Evolutionary conservation across 2,113 vertebrate species (phyloP), one percentile per base, ranked within the genome.

Genomic region (Panthera leo): DNA sequence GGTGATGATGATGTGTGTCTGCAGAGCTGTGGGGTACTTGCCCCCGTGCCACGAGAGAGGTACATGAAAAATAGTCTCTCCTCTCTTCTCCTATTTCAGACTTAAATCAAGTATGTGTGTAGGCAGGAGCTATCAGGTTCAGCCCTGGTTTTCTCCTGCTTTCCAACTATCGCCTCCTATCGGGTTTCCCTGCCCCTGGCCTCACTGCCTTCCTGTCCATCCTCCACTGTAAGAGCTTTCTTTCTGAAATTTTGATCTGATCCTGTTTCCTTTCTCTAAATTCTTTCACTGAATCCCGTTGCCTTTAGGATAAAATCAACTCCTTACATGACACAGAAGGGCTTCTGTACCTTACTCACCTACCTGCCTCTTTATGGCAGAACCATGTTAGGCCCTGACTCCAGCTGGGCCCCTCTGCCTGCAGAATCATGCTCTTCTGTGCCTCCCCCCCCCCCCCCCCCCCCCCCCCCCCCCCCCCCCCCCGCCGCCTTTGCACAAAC

Each of bases 281-380:
- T 73, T 42, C 89, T 79, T 61, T 36, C 63, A 70, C 45, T 27
- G 51, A 68, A 76, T 86, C 14, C 39, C 25, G 0, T 76, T 68
- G 48, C 71, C 45, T 89, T 86, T 97, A 68, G 61, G 23, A 68
- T 96, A 48, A 93, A 96, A 42, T 68, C 36, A 83, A 67, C 16
- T 86, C n/a, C 9, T 92, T 89, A 70, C 12, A 5, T 80, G 48
- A 63, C 31, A 16, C 23, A 45, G 67, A 70, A 70, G 36, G 36
- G 31, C 27, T 75, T 95, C 29, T 9, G 11, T 10, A 29, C 65
- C 39, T 34, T 39, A 3, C 18, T 23, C 16, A 51, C 39, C 39
- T 18, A 0, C 51, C 23, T 70, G 67, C 58, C 76, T 85, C 48
- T 71, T 34, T 31, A 7, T 0, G 0, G 3, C 8, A 2, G 89